These are phyloP conservation scores for Galago senegalensis DNA, from an alignment of 2,797 vertebrate species.

Conservation along the genomic window DNA sequence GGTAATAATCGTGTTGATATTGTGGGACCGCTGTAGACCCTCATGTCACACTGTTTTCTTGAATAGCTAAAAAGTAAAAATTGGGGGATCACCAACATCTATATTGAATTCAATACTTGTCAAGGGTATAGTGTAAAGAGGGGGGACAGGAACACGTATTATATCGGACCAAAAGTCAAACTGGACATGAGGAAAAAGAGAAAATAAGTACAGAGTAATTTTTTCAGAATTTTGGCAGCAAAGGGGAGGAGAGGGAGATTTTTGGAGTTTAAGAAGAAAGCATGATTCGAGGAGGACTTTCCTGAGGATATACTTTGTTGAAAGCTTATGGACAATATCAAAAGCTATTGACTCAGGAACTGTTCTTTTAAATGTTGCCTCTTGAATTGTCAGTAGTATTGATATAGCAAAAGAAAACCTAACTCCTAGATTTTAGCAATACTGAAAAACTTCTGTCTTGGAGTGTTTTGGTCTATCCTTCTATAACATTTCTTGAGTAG, in stretches of 20 bases:
- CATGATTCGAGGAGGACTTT: constrained; percentile 38
- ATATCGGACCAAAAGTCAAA: not conserved
- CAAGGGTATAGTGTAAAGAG: not conserved
- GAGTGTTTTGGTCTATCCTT: constrained; percentile 72
- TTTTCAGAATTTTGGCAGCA: constrained; percentile 37
- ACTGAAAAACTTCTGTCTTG: constrained; percentile 74
- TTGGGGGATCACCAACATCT: not conserved
- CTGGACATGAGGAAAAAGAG: constrained; percentile 35
- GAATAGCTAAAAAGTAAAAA: constrained; percentile 23
- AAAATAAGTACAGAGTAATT: not conserved
- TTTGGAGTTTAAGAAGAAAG: not conserved
- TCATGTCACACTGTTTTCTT: not conserved
- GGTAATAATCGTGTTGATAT: constrained; percentile 1
- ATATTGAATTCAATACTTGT: constrained; percentile 26
- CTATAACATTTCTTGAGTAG: constrained; percentile 73
- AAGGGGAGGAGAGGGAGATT: not conserved
- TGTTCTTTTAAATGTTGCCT: constrained; percentile 77
- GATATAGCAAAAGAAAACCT: constrained; percentile 84
- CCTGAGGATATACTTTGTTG: not conserved
- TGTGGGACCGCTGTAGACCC: not conserved
- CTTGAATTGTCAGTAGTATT: constrained; percentile 81
- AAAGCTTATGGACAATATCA: not conserved
- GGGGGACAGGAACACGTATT: not conserved
- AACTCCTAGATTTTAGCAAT: constrained; percentile 76
- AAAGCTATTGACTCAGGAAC: constrained; percentile 39